These are phyloP conservation scores for Meghimatium bilineatum DNA, from an alignment of 2,888 invertebrate species.

Conservation along the genomic window DNA sequence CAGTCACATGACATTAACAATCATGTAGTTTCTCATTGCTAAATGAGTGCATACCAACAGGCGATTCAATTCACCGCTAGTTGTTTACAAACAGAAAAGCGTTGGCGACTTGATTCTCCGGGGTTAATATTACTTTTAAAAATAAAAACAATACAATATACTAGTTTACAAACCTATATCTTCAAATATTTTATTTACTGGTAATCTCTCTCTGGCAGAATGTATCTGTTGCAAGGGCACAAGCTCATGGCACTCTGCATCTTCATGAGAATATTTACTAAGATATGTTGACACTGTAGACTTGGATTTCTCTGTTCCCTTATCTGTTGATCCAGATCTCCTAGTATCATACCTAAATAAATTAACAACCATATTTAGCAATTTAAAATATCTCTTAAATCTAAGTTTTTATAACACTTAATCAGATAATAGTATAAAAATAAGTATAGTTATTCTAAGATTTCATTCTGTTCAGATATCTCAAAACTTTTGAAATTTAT, in stretches of 20 bases:
- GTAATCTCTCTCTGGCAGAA: background rate
- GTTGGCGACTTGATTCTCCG: too few relatives aligned
- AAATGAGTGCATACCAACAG: too few relatives aligned
- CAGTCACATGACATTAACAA: too few relatives aligned
- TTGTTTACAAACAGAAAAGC: too few relatives aligned
- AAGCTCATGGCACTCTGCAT: conserved; percentile 3
- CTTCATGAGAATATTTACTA: conserved; percentile 16
- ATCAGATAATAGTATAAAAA: background rate
- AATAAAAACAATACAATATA: background rate
- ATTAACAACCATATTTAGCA: background rate
- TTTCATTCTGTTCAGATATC: too few relatives aligned
- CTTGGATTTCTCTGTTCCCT: conserved; percentile 25
- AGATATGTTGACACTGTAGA: conserved; percentile 33
- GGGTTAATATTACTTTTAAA: too few relatives aligned
- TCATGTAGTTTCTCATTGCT: too few relatives aligned
- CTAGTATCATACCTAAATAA: conserved; percentile 19
- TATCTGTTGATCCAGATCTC: conserved; percentile 20
- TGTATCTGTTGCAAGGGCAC: background rate
- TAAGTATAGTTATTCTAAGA: background rate
- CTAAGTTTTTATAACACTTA: background rate
- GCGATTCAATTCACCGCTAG: too few relatives aligned
- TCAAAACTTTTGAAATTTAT: too few relatives aligned
- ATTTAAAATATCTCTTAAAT: background rate
- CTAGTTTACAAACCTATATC: conserved; percentile 9
- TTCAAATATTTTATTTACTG: conserved; percentile 8